phyloP scores from a whole-genome alignment of 2,888 invertebrate genomes.

The Cosmorhoe ocellata region DNA sequence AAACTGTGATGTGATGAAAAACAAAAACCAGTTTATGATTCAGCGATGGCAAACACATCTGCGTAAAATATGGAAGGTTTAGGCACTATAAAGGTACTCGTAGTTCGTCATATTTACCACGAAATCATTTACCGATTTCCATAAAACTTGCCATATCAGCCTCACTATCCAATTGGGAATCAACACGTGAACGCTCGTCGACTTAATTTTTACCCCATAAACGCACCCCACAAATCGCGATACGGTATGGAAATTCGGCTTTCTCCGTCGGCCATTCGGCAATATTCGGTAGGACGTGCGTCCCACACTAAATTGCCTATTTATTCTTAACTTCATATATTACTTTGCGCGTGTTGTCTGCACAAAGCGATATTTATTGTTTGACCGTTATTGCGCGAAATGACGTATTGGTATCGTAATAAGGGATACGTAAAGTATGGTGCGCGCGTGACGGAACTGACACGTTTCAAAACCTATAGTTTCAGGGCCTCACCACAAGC shows the following conservation, averaged over 20 bases:
- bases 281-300: constrained; percentile 79
- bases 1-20: no score
- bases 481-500: no score
- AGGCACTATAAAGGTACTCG: no score
- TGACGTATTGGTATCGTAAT: constrained; percentile 78
- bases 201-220: constrained; percentile 83
- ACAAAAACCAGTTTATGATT: no score
- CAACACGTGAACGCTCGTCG: constrained; percentile 63
- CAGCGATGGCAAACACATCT: no score
- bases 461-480: constrained; percentile 30
- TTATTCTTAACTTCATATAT: constrained; percentile 84
- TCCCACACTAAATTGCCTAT: constrained; percentile 80
- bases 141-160: constrained; percentile 17
- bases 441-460: constrained; percentile 51
- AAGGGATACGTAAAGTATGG: constrained; percentile 66
- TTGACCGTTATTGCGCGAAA: constrained; percentile 81
- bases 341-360: constrained; percentile 82
- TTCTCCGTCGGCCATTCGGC: constrained; percentile 79
- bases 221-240: constrained; percentile 78
- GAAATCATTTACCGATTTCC: constrained; percentile 23
- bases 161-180: constrained; percentile 65
- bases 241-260: constrained; percentile 78
- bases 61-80: no score
- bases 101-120: constrained; percentile 11
- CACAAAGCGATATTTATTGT: constrained; percentile 82